These are phyloP conservation scores for Meriones psammophilus DNA, from an alignment of 2,797 vertebrate genomes.

Conservation along the genomic window DNA sequence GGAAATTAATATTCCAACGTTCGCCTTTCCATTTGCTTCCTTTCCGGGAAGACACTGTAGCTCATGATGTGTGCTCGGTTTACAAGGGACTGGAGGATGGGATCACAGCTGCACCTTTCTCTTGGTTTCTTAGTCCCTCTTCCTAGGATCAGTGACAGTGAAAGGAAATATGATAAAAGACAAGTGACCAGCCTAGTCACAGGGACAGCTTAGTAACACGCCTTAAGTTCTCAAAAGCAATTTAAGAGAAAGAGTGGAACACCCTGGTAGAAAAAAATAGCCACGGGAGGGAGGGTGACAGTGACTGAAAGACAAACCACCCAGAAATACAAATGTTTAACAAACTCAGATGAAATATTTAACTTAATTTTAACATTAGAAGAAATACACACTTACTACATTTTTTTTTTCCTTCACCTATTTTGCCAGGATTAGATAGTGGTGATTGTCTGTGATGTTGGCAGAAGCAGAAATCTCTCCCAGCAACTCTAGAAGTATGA, in stretches of 20 bases:
- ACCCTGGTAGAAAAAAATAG: slow-evolving; percentile 7
- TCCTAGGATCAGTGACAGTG: slow-evolving; percentile 51
- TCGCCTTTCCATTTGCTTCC: slow-evolving; percentile 68
- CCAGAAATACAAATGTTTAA: slow-evolving; percentile 37
- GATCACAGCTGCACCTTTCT: slow-evolving; percentile 59
- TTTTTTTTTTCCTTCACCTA: not conserved
- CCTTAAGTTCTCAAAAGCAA: slow-evolving; percentile 4
- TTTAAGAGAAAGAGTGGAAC: not conserved
- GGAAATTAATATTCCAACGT: slow-evolving; percentile 57
- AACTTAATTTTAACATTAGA: slow-evolving; percentile 49
- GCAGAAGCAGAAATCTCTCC: not conserved
- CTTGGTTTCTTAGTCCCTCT: slow-evolving; percentile 56
- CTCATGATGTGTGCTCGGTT: slow-evolving; percentile 52
- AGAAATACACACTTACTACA: slow-evolving; percentile 29
- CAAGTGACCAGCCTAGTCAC: not conserved
- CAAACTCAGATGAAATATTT: slow-evolving; percentile 48
- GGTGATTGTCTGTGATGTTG: not conserved
- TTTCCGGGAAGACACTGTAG: slow-evolving; percentile 71
- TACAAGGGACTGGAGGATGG: slow-evolving; percentile 61
- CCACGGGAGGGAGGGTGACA: not conserved
- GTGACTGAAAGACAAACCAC: not conserved
- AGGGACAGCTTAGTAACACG: slow-evolving; percentile 51
- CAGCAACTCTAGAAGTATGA: not conserved
- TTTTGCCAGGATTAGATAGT: slow-evolving; percentile 35
- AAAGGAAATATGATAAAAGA: slow-evolving; percentile 66